These are phyloP conservation scores for Chiloscyllium plagiosum DNA, from an alignment of 2,113 vertebrate genomes.

Conservation along the genomic window DNA sequence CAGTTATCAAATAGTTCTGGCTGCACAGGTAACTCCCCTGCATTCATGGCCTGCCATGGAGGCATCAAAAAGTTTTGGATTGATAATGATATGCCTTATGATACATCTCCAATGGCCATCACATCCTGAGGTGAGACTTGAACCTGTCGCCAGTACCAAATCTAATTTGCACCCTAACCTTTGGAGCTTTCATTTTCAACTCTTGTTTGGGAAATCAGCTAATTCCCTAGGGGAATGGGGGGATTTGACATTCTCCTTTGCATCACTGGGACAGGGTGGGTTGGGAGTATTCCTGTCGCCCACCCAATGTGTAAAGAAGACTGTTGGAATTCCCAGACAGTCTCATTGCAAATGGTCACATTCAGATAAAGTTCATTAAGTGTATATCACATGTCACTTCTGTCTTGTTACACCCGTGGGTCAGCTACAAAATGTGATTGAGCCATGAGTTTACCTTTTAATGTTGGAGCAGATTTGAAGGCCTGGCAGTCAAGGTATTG, in stretches of 20 bases:
- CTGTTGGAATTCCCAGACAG: background rate
- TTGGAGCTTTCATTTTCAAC: background rate
- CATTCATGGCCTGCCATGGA: too few species aligned
- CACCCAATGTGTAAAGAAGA: background rate
- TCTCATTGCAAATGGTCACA: background rate
- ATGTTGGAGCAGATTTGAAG: background rate
- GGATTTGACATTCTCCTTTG: background rate
- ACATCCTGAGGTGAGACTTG: too few species aligned
- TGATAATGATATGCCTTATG: too few species aligned
- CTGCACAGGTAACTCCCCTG: too few species aligned
- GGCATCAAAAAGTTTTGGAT: too few species aligned
- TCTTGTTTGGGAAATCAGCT: background rate
- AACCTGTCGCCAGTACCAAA: background rate
- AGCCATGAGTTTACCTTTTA: background rate
- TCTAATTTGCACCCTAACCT: background rate
- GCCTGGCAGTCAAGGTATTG: background rate
- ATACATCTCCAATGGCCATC: too few species aligned
- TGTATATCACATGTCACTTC: background rate
- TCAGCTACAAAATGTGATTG: background rate
- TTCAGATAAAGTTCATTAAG: background rate
- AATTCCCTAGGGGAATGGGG: background rate
- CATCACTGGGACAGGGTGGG: background rate
- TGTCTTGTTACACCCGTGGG: background rate
- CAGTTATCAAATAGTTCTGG: too few species aligned
- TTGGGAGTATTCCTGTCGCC: background rate